Conservation (phyloP, 2,888 invertebrate species). For the Agrotis exclamationis region DNA sequence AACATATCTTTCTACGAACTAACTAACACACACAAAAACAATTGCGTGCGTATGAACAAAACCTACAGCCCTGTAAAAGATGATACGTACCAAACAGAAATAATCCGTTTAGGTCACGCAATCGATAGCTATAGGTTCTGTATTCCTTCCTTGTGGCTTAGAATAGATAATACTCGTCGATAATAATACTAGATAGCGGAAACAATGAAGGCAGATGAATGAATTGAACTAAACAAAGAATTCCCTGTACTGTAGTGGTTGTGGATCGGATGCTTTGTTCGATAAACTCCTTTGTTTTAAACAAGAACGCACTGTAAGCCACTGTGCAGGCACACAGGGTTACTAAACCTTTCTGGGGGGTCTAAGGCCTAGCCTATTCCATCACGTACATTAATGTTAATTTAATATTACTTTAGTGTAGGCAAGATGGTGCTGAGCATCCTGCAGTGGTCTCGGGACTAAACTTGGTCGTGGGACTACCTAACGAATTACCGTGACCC, state of each 20-base stretch:
- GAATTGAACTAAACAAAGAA: constrained; percentile 29
- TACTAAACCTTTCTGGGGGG: too few relatives aligned
- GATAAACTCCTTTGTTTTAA: constrained; percentile 47
- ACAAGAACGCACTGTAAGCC: constrained; percentile 23
- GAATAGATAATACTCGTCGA: neutral
- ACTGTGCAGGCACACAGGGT: neutral
- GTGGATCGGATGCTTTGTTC: constrained; percentile 38
- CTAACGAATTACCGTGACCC: too few relatives aligned
- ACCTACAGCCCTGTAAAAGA: constrained; percentile 14
- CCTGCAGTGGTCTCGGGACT: too few relatives aligned
- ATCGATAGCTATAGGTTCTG: constrained; percentile 13
- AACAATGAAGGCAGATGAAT: constrained; percentile 35
- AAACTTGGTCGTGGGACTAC: too few relatives aligned
- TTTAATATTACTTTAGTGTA: neutral
- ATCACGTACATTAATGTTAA: neutral
- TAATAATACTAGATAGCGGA: constrained; percentile 9
- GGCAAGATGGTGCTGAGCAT: neutral
- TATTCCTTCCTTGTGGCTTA: neutral
- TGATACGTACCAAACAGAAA: constrained; percentile 2
- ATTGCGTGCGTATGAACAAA: constrained; percentile 13
- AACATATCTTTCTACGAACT: too few relatives aligned
- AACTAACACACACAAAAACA: neutral
- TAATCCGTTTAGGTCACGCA: constrained; percentile 25
- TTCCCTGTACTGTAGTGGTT: constrained; percentile 13
- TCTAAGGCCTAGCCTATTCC: too few relatives aligned